Evolutionary conservation across 2,888 invertebrate genomes (phyloP), one percentile per base, ranked within the genome.

Genomic region (Philaethria dido): DNA sequence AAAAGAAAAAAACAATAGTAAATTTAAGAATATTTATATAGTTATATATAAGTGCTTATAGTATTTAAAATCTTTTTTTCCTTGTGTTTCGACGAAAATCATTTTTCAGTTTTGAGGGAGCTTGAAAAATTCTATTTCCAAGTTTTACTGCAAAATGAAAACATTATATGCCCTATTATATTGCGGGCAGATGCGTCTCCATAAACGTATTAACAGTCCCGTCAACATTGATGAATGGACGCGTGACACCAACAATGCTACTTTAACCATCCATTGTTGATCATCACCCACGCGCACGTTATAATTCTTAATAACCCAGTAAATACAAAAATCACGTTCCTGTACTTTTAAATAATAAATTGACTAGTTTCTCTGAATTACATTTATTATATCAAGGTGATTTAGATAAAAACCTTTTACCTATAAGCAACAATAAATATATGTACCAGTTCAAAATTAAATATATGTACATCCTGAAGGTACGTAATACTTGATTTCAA

Each of bases 161-260:
- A 60, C 63, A 63, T 29, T 39, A 48, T 22, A 54, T 55, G 33
- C 59, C 29, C 60, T 25, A 63, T 59, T 60, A 48, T 16, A 60
- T 50, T 57, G 54, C 39, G 22, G 39, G 80, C 81, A 81, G 81
- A 81, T 80, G 81, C 74, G 71, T 73, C 72, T 72, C 59, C 42
- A 52, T 68, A 63, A 68, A 36, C 71, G 72, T 75, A 76, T 60
- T 60, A 60, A 71, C 73, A 74, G 76, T 78, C 74, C 74, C 72
- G 82, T 83, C 83, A 85, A 75, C 77, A 77, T 74, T 84, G 82
- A 85, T 79, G 78, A 73, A 85, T 80, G 77, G 72, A 80, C 78
- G 75, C 89, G 88, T 89, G 88, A 84, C 79, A 75, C 68, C 71
- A 75, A 89, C 88, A 89, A 89, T 84, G 74, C 79, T 70, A 74